These are phyloP conservation scores for Orchestia grillus DNA, from an alignment of 1,140 invertebrate genomes.

Conservation along the genomic window DNA sequence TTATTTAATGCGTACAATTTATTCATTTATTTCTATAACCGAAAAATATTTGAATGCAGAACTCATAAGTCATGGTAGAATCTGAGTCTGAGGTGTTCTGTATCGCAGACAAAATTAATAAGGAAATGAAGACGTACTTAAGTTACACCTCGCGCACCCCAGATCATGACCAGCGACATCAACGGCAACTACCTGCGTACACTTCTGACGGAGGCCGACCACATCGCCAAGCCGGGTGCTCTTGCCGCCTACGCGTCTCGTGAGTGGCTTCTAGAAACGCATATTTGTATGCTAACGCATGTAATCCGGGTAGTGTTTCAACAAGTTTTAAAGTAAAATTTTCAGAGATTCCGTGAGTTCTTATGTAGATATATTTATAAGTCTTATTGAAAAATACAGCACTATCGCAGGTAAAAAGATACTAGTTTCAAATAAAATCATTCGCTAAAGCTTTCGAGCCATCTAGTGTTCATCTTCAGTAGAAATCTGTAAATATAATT, in stretches of 20 bases:
- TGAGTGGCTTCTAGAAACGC: slow-evolving; percentile 56
- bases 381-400: too few species aligned
- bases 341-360: too few species aligned
- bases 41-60: neutral
- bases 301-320: too few species aligned
- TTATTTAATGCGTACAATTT: too few species aligned
- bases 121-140: neutral
- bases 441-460: too few species aligned
- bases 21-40: too few species aligned
- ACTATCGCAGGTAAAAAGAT: too few species aligned
- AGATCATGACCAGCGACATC: slow-evolving; percentile 81
- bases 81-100: neutral
- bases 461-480: too few species aligned
- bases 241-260: slow-evolving; percentile 65
- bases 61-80: neutral
- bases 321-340: too few species aligned
- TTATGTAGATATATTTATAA: too few species aligned
- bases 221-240: slow-evolving; percentile 73
- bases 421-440: too few species aligned
- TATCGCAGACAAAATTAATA: too few species aligned
- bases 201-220: slow-evolving; percentile 79
- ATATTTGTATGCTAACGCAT: neutral
- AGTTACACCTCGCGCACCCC: neutral
- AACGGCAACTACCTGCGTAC: slow-evolving; percentile 81
- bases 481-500: neutral